Evolutionary conservation across 2,888 invertebrate species (phyloP).

Genomic region (Drosophila gaucha): DNA sequence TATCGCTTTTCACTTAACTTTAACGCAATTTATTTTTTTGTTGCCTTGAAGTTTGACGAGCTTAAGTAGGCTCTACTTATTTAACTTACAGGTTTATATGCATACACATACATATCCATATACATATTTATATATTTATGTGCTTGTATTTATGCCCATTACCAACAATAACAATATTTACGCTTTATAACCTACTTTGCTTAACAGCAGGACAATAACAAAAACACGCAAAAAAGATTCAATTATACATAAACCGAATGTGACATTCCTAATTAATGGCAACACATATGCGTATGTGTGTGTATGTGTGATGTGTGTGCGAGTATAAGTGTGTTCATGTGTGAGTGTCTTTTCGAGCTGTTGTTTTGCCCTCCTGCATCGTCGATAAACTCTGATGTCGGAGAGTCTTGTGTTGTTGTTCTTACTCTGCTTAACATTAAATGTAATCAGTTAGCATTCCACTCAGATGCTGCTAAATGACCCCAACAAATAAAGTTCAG

Average conservation of each 20-base stretch:
- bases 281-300: background rate
- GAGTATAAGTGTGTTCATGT: constrained; percentile 1
- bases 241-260: constrained; percentile 33
- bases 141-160: constrained; percentile 2
- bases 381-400: constrained; percentile 57
- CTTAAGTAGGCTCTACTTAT: constrained; percentile 20
- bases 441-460: constrained; percentile 53
- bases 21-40: constrained; percentile 3
- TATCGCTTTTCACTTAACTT: constrained; percentile 20
- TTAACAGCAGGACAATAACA: constrained; percentile 34
- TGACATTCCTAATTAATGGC: constrained; percentile 37
- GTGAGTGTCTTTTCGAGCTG: constrained; percentile 10
- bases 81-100: constrained; percentile 25
- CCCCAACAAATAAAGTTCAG: constrained; percentile 42
- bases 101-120: background rate
- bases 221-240: constrained; percentile 19
- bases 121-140: background rate
- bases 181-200: constrained; percentile 30
- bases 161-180: constrained; percentile 34
- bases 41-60: too few relatives aligned
- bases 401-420: constrained; percentile 16
- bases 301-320: too few relatives aligned
- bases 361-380: constrained; percentile 53
- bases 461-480: constrained; percentile 37
- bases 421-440: constrained; percentile 26